Percentiles rank a stretch among this genome's conserved stretches.
phyloP scores from a whole-genome alignment of 2,888 invertebrate genomes.

The Machimus atricapillus region DNA sequence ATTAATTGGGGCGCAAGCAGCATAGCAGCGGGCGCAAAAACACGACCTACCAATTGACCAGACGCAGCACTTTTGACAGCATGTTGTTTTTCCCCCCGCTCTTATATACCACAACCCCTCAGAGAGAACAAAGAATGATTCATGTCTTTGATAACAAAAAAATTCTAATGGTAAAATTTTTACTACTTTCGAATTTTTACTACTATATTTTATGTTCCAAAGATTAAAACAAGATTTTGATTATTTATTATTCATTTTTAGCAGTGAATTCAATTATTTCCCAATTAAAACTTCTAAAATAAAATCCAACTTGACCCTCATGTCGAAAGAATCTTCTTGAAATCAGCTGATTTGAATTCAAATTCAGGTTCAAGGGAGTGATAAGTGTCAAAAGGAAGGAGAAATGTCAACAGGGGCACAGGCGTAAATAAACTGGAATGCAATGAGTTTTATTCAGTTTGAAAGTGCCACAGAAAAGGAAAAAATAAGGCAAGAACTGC shows the following conservation, averaged over 20 bases:
- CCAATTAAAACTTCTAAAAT: neutral
- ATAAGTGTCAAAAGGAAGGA: neutral
- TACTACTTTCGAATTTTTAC: neutral
- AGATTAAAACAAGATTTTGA: neutral
- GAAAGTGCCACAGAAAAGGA: slow-evolving; percentile 57
- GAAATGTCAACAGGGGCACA: neutral
- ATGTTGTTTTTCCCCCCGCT: neutral
- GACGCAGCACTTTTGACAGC: neutral
- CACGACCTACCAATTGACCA: neutral
- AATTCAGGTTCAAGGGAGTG: neutral
- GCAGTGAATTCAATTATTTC: neutral
- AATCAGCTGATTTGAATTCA: neutral
- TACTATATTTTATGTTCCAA: neutral
- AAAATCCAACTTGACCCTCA: neutral
- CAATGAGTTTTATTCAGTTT: slow-evolving; percentile 57
- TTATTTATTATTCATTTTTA: neutral
- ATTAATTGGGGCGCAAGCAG: neutral
- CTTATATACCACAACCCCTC: neutral
- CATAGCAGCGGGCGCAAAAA: neutral
- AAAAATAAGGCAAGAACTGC: slow-evolving; percentile 54
- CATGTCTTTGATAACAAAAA: neutral
- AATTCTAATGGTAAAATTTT: neutral
- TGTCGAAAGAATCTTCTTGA: neutral
- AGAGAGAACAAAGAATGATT: neutral
- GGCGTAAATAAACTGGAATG: neutral